Evolutionary conservation across 2,797 vertebrate genomes (phyloP).

Genomic region (Neostethus bicornis): DNA sequence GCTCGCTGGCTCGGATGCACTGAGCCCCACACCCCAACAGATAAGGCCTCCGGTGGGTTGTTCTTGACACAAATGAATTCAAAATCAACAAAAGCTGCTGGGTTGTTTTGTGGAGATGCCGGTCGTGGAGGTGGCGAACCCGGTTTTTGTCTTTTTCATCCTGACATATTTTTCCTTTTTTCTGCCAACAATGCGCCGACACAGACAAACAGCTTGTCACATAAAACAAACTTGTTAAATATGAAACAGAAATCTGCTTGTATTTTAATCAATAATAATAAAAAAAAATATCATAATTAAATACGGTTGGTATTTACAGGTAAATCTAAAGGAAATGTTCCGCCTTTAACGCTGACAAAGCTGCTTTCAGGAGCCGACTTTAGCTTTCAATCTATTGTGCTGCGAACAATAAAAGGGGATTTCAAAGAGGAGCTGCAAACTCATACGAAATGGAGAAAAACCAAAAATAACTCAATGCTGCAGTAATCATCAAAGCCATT

Average conservation of each 20-base stretch:
- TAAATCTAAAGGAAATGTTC: slow-evolving; percentile 23
- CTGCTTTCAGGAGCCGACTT: slow-evolving; percentile 16
- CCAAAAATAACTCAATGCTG: slow-evolving; percentile 55
- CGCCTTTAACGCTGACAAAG: slow-evolving; percentile 38
- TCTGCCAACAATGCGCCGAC: slow-evolving; percentile 21
- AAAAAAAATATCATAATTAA: slow-evolving; percentile 1
- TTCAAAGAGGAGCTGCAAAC: slow-evolving; percentile 35
- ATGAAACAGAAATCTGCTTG: background rate
- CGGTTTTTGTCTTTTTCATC: slow-evolving; percentile 39
- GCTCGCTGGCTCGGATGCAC: slow-evolving; percentile 31
- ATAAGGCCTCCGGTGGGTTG: slow-evolving; percentile 55
- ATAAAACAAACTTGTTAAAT: slow-evolving; percentile 19
- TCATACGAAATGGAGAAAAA: slow-evolving; percentile 36
- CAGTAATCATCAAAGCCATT: slow-evolving; percentile 69
- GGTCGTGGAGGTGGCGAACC: slow-evolving; percentile 20
- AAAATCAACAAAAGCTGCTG: slow-evolving; percentile 59
- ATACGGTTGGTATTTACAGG: slow-evolving; percentile 13
- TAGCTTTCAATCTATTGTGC: slow-evolving; percentile 32
- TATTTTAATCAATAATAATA: background rate
- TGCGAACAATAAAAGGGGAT: slow-evolving; percentile 37
- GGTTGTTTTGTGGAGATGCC: slow-evolving; percentile 40
- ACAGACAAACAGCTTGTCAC: slow-evolving; percentile 24
- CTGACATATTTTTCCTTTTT: slow-evolving; percentile 32
- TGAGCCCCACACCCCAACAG: slow-evolving; percentile 35
- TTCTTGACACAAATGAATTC: slow-evolving; percentile 74